Evolutionary conservation across 2,113 vertebrate species (phyloP), one percentile per base, ranked within the genome.

Genomic region (Equus quagga): DNA sequence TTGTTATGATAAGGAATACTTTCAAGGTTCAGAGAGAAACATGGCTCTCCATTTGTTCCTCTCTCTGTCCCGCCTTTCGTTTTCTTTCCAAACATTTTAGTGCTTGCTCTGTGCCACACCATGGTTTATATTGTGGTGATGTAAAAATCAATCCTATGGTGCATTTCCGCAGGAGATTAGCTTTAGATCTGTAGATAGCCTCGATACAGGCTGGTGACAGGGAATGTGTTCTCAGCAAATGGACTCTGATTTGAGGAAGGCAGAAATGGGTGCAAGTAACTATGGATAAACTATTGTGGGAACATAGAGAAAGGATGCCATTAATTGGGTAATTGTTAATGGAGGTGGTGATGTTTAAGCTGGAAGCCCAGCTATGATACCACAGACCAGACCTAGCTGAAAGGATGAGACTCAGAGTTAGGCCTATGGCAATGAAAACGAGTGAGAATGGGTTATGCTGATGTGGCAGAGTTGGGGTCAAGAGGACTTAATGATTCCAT

Each of bases 91-190:
- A 87, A 58, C 41, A n/a, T 72, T 83, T 76, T 44, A 36, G 70
- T 23, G 8, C 2, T 93, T 75, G 49, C 23, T 87, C 0, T 15
- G n/a, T 93, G 44, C 10, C 54, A 0, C 28, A 18, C 56, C 10
- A 1, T 88, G 36, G 21, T 64, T 92, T 89, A 70, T 69, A 41
- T 73, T 17, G 21, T 64, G 36, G 15, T 84, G 72, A 84, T 44
- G 3, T 72, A 67, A 86, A 85, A 94, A 80, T 64, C 15, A 80
- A 67, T 86, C 12, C 0, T 49, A 19, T 76, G 72, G 60, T 95
- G 41, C 65, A 69, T 95, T 92, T 86, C 69, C 58, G 72, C 6
- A 54, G 93, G 41, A 92, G 24, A 83, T 91, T 69, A 33, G n/a
- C 49, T 75, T 88, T 69, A 69, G 36, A 76, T 64, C 69, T 91